These are phyloP conservation scores for Euzetes globulus DNA, from an alignment of 2,888 invertebrate genomes.

Conservation along the genomic window DNA sequence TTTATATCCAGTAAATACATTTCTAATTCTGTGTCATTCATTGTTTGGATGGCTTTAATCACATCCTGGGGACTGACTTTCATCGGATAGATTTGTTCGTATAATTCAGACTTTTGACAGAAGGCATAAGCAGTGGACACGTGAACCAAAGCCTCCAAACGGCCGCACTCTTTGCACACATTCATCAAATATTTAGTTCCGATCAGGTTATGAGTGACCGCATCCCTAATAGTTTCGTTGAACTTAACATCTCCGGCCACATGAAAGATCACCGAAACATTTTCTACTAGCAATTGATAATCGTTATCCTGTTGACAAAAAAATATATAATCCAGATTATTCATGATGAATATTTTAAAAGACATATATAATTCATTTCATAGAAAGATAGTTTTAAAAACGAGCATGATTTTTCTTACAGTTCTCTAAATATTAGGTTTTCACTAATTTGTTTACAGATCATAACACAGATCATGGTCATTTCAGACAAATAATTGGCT, in stretches of 20 bases:
- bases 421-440: too few relatives aligned
- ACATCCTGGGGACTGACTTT: slow-evolving; percentile 61
- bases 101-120: slow-evolving; percentile 62
- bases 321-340: background rate
- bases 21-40: slow-evolving; percentile 51
- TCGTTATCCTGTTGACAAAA: slow-evolving; percentile 25
- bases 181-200: slow-evolving; percentile 46
- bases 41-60: slow-evolving; percentile 52
- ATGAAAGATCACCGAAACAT: slow-evolving; percentile 51
- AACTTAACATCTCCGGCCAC: slow-evolving; percentile 53
- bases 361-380: background rate
- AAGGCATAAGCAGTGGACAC: slow-evolving; percentile 82
- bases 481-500: too few relatives aligned
- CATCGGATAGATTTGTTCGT: slow-evolving; percentile 66
- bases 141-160: slow-evolving; percentile 55
- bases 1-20: too few relatives aligned
- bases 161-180: slow-evolving; percentile 45
- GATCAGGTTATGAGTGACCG: slow-evolving; percentile 46
- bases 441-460: too few relatives aligned
- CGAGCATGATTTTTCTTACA: too few relatives aligned
- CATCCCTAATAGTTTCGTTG: slow-evolving; percentile 49
- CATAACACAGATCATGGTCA: too few relatives aligned
- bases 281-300: slow-evolving; percentile 49
- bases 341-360: background rate
- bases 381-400: background rate